Conservation (phyloP, 1,140 invertebrate species). For the Littorina saxatilis region DNA sequence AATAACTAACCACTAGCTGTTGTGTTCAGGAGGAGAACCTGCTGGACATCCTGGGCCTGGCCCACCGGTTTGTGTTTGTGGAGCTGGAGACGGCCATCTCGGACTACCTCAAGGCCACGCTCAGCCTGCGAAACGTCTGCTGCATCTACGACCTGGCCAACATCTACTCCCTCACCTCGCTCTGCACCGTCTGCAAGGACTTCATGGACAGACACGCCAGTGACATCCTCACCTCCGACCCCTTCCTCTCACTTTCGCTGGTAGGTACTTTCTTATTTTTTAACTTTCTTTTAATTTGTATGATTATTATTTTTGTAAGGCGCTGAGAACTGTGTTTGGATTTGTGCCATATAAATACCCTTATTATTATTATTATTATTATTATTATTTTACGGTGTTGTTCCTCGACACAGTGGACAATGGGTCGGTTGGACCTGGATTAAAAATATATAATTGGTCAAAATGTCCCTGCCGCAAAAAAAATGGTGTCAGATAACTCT, state of each 20-base stretch:
- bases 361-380: no score
- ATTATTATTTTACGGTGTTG: not conserved
- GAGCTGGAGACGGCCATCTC: constrained; percentile 94
- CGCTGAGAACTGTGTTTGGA: no score
- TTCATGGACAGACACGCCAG: constrained; percentile 93
- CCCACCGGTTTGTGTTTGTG: constrained; percentile 96
- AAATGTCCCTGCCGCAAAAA: no score
- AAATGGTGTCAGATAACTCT: no score
- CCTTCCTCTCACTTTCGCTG: constrained; percentile 89
- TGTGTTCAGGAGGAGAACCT: constrained; percentile 88
- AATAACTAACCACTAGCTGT: not conserved
- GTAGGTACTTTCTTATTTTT: constrained; percentile 78
- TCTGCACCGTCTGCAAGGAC: constrained; percentile 81
- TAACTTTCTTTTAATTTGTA: no score
- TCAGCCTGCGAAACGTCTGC: constrained; percentile 93
- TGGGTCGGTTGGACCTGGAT: no score
- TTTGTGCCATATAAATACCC: no score
- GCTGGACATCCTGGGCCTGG: constrained; percentile 90
- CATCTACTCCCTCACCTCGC: constrained; percentile 82
- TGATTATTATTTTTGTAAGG: not conserved
- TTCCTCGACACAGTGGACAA: no score
- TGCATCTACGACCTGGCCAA: constrained; percentile 93
- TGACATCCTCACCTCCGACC: constrained; percentile 89
- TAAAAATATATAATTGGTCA: no score
- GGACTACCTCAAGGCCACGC: constrained; percentile 91